phyloP scores from a whole-genome alignment of 2,888 invertebrate genomes.

The Byasa hedistus region DNA sequence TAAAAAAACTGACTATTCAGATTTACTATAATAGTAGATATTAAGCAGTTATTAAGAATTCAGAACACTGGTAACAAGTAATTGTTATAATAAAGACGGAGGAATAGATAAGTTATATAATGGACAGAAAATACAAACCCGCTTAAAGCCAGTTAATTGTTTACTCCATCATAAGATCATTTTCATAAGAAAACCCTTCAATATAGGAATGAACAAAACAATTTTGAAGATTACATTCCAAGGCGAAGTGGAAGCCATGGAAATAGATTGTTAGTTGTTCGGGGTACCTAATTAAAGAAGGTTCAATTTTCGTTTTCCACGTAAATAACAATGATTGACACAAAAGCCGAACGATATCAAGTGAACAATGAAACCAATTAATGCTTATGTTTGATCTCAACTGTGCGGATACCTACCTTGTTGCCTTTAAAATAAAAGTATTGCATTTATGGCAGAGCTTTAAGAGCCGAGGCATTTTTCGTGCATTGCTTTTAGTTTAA shows the following conservation, averaged over 20 bases:
- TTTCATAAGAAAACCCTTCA: not conserved
- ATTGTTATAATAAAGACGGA: not conserved
- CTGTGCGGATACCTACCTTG: slow-evolving; percentile 5
- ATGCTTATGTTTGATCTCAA: slow-evolving; percentile 10
- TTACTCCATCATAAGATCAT: not conserved
- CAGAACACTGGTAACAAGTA: too few relatives aligned
- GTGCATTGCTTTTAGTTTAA: slow-evolving; percentile 26
- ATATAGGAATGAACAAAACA: not conserved
- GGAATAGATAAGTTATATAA: not conserved
- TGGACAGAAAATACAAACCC: not conserved
- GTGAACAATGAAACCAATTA: not conserved
- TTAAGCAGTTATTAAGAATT: too few relatives aligned
- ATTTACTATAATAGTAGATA: too few relatives aligned
- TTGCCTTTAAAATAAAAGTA: slow-evolving; percentile 21
- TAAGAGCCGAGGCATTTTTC: slow-evolving; percentile 20
- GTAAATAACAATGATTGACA: not conserved
- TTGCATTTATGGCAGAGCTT: slow-evolving; percentile 15
- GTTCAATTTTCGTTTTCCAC: slow-evolving; percentile 1
- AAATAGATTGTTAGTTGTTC: not conserved
- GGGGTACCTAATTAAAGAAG: not conserved
- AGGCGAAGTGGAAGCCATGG: not conserved
- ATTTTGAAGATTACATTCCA: slow-evolving; percentile 1
- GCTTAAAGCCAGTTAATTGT: not conserved
- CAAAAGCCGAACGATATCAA: not conserved
- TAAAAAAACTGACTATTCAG: too few relatives aligned